Evolutionary conservation across 2,113 vertebrate species (phyloP), one percentile per base, ranked within the genome.

Genomic region (Xenopus tropicalis): DNA sequence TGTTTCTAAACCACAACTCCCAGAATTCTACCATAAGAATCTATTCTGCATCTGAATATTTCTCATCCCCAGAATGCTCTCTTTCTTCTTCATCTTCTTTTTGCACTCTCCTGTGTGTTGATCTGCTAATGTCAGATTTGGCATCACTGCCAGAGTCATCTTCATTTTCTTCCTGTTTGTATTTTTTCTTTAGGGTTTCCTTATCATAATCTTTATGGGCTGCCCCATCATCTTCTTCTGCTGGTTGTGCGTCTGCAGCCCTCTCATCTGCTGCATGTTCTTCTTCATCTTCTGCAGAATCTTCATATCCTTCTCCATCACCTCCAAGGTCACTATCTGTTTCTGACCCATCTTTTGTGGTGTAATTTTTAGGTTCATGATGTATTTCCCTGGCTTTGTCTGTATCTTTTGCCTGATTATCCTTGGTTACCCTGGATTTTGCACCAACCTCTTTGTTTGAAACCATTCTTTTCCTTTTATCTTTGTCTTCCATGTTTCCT

Each of bases 301-400:
- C 12, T 4, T 16, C 52, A n/a, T 16, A 16, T 24, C 14, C 69
- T 65, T 61, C 76, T 14, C 73, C 42, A 44, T 73, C 48, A 17
- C 3, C 25, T 71, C 7, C 59, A 19, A 80, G 37, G 42, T 78
- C 80, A 42, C 66, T 69, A 0, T 61, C 5, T 13, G 23, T 57
- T 73, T 14, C 0, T 78, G 80, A 46, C 22, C n/a, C 74, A n/a
- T 65, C 56, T 12, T 59, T 3, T 43, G 14, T 42, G 4, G n/a
- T n/a, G n/a, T n/a, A n/a, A n/a, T 21, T 13, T 2, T 11, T 37
- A 57, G 13, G 29, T 25, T 61, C 48, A 22, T 24, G 78, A 23
- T 11, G n/a, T n/a, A 46, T 71, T 13, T 1, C 6, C 0, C 69
- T 17, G 62, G 11, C 37, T 22, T 63, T 62, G 23, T 17, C 24